phyloP scores from a whole-genome alignment of 2,113 vertebrate genomes.

The Agelaius tricolor region DNA sequence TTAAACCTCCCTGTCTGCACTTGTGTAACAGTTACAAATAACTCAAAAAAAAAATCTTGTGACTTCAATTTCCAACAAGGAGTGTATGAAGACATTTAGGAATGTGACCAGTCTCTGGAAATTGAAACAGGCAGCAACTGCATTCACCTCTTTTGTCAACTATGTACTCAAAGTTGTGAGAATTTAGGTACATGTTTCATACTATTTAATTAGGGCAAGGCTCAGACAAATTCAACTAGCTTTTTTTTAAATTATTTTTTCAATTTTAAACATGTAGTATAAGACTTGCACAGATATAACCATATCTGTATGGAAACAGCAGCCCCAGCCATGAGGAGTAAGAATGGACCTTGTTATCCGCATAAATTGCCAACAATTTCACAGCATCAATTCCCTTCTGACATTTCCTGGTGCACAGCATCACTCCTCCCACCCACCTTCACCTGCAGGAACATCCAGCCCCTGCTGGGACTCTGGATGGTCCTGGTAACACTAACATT shows the following conservation, averaged over 20 bases:
- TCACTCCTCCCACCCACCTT: neutral
- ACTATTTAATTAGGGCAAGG: neutral
- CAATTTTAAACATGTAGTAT: neutral
- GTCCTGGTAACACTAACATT: neutral
- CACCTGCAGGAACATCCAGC: neutral
- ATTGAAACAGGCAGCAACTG: neutral
- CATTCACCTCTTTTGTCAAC: neutral
- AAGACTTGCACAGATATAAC: neutral
- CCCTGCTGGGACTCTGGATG: accelerated
- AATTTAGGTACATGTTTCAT: neutral
- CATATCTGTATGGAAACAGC: neutral
- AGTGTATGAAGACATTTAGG: neutral
- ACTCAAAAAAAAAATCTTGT: neutral
- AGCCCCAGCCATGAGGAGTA: neutral
- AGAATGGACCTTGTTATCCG: neutral
- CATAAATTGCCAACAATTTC: neutral
- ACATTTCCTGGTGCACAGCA: accelerated
- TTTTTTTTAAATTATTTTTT: neutral
- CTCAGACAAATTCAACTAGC: neutral
- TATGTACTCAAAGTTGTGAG: neutral
- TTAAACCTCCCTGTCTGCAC: neutral
- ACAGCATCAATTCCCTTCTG: neutral
- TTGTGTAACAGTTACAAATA: conserved; percentile 11
- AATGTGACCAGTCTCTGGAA: neutral
- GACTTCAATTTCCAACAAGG: neutral